A percentile compares a stretch with the other conserved stretches of the same genome.
phyloP scores from a whole-genome alignment of 2,113 vertebrate genomes.

The Mustela nigripes region DNA sequence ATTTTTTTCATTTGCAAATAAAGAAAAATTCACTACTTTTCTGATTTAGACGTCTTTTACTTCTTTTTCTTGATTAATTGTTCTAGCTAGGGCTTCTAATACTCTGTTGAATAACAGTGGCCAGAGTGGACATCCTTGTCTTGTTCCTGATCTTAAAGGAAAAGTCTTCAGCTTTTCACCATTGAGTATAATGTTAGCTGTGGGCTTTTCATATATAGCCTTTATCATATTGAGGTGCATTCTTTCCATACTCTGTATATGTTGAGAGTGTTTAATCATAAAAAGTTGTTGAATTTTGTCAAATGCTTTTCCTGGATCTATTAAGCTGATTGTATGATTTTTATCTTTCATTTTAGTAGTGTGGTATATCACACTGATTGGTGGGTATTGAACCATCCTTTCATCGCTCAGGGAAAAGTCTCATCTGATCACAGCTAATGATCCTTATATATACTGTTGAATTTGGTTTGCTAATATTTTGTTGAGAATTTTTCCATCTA shows the following conservation, averaged over 20 bases:
- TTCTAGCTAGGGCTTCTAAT: not conserved
- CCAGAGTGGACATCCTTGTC: not conserved
- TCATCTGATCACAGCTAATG: not conserved
- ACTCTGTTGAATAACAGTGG: not conserved
- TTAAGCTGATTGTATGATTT: not conserved
- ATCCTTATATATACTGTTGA: not conserved
- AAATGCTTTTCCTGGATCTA: not conserved
- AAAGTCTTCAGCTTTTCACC: not conserved
- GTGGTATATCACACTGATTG: not conserved
- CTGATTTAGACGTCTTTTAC: not conserved
- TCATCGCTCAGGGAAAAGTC: not conserved
- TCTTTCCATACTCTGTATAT: not conserved
- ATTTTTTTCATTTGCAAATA: not conserved
- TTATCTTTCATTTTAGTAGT: not conserved
- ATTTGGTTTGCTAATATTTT: not conserved
- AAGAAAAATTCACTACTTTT: not conserved
- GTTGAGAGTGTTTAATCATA: not conserved
- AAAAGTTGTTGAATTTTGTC: not conserved
- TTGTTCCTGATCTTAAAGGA: not conserved
- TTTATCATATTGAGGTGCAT: not conserved
- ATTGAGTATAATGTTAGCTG: not conserved
- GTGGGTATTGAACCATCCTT: not conserved
- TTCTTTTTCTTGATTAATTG: not conserved
- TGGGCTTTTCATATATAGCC: not conserved
- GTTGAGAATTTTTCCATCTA: not conserved